phyloP scores from a whole-genome alignment of 2,888 invertebrate genomes.

The Phytoseiulus persimilis region DNA sequence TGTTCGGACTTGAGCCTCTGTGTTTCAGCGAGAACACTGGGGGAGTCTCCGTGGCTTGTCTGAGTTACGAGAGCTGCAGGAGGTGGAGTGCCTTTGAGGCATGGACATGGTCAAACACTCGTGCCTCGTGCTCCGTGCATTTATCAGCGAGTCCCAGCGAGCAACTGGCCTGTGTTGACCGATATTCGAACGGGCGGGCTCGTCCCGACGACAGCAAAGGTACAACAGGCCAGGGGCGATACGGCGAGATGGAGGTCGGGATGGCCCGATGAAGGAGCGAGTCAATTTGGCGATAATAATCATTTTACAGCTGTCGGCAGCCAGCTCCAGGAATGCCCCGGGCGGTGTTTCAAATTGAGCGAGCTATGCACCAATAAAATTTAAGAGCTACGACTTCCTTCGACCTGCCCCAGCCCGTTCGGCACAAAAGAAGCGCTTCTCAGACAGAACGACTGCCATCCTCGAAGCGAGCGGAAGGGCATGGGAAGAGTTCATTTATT shows the following conservation, averaged over 20 bases:
- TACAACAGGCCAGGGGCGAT: not conserved
- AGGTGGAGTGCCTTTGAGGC: too few species aligned
- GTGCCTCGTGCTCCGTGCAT: too few species aligned
- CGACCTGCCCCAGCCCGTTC: not conserved
- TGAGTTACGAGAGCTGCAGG: too few species aligned
- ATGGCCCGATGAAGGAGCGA: not conserved
- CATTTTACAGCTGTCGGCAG: conserved; percentile 5
- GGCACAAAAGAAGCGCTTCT: not conserved
- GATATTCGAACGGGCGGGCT: not conserved
- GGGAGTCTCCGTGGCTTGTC: too few species aligned
- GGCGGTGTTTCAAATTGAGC: not conserved
- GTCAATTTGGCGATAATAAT: not conserved
- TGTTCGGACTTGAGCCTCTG: too few species aligned
- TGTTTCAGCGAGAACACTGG: too few species aligned
- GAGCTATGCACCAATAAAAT: conserved; percentile 5
- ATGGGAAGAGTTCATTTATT: not conserved
- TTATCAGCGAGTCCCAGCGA: too few species aligned
- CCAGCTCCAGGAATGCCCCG: not conserved
- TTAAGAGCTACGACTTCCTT: not conserved
- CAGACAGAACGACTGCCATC: not conserved
- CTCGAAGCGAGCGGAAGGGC: not conserved
- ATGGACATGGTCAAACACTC: too few species aligned
- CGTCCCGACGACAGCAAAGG: not conserved
- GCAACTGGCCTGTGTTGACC: not conserved
- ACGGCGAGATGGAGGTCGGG: not conserved